Base-by-base conservation (phyloP, 2,797 vertebrate species). In the Sitta carolinensis region DNA sequence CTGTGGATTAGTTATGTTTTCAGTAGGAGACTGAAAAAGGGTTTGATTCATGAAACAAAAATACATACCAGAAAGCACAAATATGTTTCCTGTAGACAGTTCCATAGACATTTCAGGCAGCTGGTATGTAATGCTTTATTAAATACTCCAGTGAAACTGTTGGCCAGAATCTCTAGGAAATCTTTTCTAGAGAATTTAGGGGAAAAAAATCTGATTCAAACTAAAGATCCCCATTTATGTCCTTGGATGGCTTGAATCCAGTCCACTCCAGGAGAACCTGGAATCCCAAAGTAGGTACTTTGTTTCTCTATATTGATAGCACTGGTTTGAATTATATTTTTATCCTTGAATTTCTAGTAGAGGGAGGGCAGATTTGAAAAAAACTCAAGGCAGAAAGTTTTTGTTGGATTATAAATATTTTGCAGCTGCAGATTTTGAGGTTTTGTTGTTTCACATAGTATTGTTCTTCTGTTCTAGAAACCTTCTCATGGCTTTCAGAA, bases 401-500 rank as follows among this genome's bases (percentile, higher is more conserved):
- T 20, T 27, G 19, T 5, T 51, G 42, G 8, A 17, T 80, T 83
- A 74, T 48, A 7, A 58, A 1, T 34, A 45, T 42, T 77, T 34
- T 51, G 32, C 6, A 34, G 2, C 36, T 55, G 9, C 13, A 67
- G 9, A 23, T 55, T 70, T 68, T 63, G 22, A 70, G 5, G 5
- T 61, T 92, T 86, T 83, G 32, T 64, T 78, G 38, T 89, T 91
- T 91, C 76, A 93, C 11, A 3, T 3, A 50, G 20, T 75, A 21
- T 34, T 64, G 16, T 68, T 97, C 9, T 66, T 97, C 13, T 90
- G n/a, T 78, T 94, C 43, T 92, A 98, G 98, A 98, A 98, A 96
- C 98, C 98, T 84, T 97, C 97, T 55, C 98, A 98, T 84, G 98
- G 98, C 93, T 98, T 98, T 97, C 98, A 98, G 96, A 98, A 97